These are phyloP conservation scores for Ostrea edulis DNA, from an alignment of 1,140 invertebrate genomes.

Conservation along the genomic window DNA sequence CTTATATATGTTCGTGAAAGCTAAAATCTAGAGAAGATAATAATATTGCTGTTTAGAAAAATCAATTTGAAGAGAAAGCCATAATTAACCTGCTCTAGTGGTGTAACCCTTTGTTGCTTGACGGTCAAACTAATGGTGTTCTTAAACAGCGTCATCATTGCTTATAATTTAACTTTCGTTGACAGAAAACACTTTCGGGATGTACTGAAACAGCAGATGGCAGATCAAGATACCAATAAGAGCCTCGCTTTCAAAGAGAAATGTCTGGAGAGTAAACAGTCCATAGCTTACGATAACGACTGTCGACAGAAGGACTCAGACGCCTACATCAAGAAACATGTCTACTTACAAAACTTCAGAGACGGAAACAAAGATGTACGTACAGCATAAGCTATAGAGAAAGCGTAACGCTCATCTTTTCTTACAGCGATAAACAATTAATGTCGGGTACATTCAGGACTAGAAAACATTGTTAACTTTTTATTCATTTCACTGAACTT, in stretches of 20 bases:
- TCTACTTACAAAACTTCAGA: conserved; percentile 73
- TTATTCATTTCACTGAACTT: too few relatives aligned
- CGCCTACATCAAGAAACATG: conserved; percentile 67
- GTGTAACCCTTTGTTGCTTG: too few relatives aligned
- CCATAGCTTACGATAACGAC: conserved; percentile 69
- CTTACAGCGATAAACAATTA: too few relatives aligned
- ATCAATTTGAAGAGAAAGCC: too few relatives aligned
- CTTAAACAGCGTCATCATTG: too few relatives aligned
- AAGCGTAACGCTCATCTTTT: neutral
- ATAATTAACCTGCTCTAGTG: too few relatives aligned
- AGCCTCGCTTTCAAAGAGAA: conserved; percentile 62
- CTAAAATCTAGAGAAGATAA: too few relatives aligned
- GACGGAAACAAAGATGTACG: conserved; percentile 67
- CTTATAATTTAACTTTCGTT: neutral
- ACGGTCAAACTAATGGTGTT: too few relatives aligned
- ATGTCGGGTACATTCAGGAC: too few relatives aligned
- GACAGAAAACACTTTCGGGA: conserved; percentile 74
- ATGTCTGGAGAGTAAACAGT: conserved; percentile 70
- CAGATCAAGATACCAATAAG: conserved; percentile 65
- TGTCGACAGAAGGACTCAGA: conserved; percentile 69
- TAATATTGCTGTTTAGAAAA: too few relatives aligned
- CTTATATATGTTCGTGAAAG: too few relatives aligned
- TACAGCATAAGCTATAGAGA: neutral
- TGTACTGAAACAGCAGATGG: conserved; percentile 77
- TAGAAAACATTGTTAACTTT: too few relatives aligned